These are phyloP conservation scores for Spilogale gracilis DNA, from an alignment of 2,113 vertebrate species.

Conservation along the genomic window DNA sequence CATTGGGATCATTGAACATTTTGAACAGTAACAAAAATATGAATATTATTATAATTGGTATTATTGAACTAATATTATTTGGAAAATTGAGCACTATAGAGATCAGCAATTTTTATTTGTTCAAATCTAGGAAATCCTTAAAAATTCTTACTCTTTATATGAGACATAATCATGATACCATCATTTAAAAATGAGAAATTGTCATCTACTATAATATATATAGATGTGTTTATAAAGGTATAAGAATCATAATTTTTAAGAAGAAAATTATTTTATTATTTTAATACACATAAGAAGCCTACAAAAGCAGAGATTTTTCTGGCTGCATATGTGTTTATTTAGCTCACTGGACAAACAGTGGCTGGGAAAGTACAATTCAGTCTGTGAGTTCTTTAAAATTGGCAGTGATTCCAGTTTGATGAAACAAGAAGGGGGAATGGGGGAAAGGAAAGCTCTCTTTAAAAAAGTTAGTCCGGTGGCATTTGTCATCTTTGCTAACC, in stretches of 20 bases:
- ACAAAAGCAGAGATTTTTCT: constrained; percentile 45
- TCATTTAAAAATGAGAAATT: constrained; percentile 1
- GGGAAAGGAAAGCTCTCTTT: background rate
- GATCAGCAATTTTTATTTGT: background rate
- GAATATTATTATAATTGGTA: background rate
- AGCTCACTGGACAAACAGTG: constrained; percentile 74
- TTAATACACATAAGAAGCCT: background rate
- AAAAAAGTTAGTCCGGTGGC: constrained; percentile 24
- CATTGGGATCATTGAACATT: background rate
- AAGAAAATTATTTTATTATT: background rate
- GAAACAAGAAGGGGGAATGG: constrained; percentile 42
- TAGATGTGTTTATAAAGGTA: background rate
- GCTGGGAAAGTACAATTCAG: constrained; percentile 63
- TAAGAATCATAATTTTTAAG: background rate
- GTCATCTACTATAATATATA: background rate
- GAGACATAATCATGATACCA: background rate
- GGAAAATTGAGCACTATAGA: constrained; percentile 13
- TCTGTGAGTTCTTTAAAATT: constrained; percentile 67
- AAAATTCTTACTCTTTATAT: background rate
- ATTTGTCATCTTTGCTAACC: constrained; percentile 46
- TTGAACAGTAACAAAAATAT: background rate
- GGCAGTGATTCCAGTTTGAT: constrained; percentile 43
- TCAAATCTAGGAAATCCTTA: constrained; percentile 35
- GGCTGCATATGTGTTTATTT: constrained; percentile 66
- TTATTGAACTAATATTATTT: constrained; percentile 8